These are phyloP conservation scores for Pomacea canaliculata DNA, from an alignment of 2,888 invertebrate species.

Conservation along the genomic window DNA sequence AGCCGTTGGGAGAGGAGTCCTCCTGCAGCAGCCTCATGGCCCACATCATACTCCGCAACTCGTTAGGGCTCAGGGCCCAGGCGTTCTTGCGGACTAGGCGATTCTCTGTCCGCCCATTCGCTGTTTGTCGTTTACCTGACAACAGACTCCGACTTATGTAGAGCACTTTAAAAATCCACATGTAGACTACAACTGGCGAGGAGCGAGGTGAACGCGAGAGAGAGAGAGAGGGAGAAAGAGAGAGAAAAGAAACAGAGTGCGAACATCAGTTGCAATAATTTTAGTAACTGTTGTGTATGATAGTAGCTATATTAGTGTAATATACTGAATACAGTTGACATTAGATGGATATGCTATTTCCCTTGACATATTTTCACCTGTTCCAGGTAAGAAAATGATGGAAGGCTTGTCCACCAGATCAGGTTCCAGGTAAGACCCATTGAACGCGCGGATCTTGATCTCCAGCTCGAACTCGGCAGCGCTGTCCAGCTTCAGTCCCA, in stretches of 20 bases:
- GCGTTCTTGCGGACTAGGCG: conserved; percentile 29
- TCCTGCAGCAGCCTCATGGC: conserved; percentile 33
- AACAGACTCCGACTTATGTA: too few species aligned
- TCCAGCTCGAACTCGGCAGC: conserved; percentile 10
- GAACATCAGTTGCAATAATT: neutral
- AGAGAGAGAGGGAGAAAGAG: conserved; percentile 7
- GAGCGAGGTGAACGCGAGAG: neutral
- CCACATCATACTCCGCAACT: conserved; percentile 31
- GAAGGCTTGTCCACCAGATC: conserved; percentile 1
- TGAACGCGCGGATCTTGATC: conserved; percentile 4
- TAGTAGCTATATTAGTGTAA: too few species aligned
- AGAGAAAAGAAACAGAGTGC: neutral
- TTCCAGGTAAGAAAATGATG: conserved; percentile 17
- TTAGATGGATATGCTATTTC: too few species aligned
- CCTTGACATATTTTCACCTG: neutral
- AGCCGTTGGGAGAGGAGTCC: conserved; percentile 43
- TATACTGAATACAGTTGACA: too few species aligned
- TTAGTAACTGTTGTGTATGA: too few species aligned
- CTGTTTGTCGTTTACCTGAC: conserved; percentile 15
- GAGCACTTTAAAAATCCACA: too few species aligned
- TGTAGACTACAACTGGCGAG: neutral
- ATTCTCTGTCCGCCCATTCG: conserved; percentile 15
- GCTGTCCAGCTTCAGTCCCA: conserved; percentile 6
- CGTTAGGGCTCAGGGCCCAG: conserved; percentile 28
- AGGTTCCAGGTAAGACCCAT: conserved; percentile 12